Percentiles rank a stretch among this genome's conserved stretches.
Conservation (phyloP, 1,140 invertebrate species). For the Hestina assimilis region DNA sequence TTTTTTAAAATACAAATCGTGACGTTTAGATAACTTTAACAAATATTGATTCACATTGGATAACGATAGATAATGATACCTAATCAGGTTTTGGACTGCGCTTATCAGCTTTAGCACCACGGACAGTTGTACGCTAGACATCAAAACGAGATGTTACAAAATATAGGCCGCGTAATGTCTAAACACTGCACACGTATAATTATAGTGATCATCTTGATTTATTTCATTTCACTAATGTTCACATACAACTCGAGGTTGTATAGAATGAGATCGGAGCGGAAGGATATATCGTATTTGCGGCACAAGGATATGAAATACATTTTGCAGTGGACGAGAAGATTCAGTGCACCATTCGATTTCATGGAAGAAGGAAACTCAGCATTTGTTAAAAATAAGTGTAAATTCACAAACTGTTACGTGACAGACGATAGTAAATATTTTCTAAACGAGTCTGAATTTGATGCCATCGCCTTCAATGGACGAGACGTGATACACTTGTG, state of each 20-base stretch:
- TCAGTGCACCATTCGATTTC: slow-evolving; percentile 36
- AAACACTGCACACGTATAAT: background rate
- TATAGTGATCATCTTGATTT: background rate
- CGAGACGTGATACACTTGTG: slow-evolving; percentile 33
- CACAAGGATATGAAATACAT: slow-evolving; percentile 39
- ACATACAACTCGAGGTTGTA: slow-evolving; percentile 12
- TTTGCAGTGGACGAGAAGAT: slow-evolving; percentile 39
- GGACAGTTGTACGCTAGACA: background rate
- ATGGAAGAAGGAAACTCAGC: slow-evolving; percentile 37
- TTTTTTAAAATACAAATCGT: no score
- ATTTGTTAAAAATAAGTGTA: slow-evolving; percentile 44
- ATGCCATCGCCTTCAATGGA: slow-evolving; percentile 51
- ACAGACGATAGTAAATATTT: slow-evolving; percentile 34
- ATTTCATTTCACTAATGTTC: background rate
- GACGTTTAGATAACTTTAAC: no score
- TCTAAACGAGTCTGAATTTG: slow-evolving; percentile 35
- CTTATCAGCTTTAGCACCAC: background rate
- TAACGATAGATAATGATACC: background rate
- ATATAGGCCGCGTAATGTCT: background rate
- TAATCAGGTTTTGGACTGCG: background rate
- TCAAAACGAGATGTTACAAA: background rate
- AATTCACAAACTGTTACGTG: slow-evolving; percentile 44
- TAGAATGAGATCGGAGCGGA: slow-evolving; percentile 4
- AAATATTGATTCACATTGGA: no score
- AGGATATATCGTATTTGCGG: slow-evolving; percentile 17